Conservation (phyloP, 2,113 vertebrate genomes). For the Lamprologus speciosus region DNA sequence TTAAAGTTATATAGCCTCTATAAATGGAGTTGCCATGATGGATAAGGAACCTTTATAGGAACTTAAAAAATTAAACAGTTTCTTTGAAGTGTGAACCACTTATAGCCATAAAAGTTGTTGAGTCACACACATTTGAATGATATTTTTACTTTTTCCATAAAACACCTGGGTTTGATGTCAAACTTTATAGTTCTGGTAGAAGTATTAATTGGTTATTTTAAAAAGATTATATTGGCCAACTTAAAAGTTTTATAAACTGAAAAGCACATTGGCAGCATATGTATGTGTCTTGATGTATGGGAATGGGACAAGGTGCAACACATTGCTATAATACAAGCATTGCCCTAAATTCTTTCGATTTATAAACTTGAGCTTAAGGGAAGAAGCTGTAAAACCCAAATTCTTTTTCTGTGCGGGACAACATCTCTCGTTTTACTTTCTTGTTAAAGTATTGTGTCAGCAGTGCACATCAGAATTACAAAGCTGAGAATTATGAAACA, state of each 20-base stretch:
- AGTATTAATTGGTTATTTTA: constrained; percentile 74
- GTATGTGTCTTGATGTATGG: constrained; percentile 47
- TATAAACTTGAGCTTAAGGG: constrained; percentile 3
- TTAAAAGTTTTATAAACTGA: constrained; percentile 66
- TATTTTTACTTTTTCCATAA: constrained; percentile 62
- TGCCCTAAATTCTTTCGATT: constrained; percentile 38
- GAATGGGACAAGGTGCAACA: constrained; percentile 44
- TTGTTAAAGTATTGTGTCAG: neutral
- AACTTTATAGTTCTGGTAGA: constrained; percentile 69
- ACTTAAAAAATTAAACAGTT: constrained; percentile 58
- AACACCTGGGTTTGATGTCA: constrained; percentile 69
- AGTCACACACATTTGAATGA: constrained; percentile 57
- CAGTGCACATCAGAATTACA: neutral
- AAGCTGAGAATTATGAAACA: neutral
- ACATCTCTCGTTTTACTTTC: neutral
- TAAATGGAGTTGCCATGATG: constrained; percentile 67
- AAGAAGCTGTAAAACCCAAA: constrained; percentile 32
- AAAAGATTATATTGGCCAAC: constrained; percentile 67
- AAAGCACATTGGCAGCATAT: constrained; percentile 66
- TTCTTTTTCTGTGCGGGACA: neutral
- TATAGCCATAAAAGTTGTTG: constrained; percentile 26
- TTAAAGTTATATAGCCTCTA: constrained; percentile 69
- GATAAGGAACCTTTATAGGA: constrained; percentile 66
- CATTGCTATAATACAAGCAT: constrained; percentile 45
- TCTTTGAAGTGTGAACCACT: constrained; percentile 71